Evolutionary conservation across 2,797 vertebrate species (phyloP).

Genomic region (Sebastes kiyomatsui): DNA sequence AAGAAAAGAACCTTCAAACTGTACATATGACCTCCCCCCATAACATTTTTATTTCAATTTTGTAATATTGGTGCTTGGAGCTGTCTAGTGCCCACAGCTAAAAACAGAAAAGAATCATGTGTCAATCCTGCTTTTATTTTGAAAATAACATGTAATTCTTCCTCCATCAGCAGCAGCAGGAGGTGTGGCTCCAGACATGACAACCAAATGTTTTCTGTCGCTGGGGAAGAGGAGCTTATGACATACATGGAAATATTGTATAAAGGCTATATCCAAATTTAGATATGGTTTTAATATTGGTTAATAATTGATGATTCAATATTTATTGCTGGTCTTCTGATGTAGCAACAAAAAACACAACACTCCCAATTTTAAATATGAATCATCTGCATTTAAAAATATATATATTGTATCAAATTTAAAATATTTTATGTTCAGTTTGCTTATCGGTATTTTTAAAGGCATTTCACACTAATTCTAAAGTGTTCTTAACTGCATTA

Average conservation of each 20-base stretch:
- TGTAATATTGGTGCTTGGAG: too few relatives aligned
- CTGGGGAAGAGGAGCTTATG: not conserved
- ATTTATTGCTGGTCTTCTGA: not conserved
- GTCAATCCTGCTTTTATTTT: conserved; percentile 14
- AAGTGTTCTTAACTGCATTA: not conserved
- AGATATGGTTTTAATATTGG: not conserved
- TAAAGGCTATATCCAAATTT: not conserved
- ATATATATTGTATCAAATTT: not conserved
- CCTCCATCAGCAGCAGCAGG: not conserved
- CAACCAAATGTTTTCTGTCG: not conserved
- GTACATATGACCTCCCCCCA: not conserved
- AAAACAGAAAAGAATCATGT: not conserved
- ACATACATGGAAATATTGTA: not conserved
- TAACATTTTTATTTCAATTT: not conserved
- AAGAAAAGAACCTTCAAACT: not conserved
- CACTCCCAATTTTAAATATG: not conserved
- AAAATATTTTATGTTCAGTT: not conserved
- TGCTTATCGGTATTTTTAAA: not conserved
- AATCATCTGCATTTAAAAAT: not conserved
- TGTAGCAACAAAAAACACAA: not conserved
- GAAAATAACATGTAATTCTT: not conserved
- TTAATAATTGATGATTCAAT: not conserved
- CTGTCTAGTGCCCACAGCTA: not conserved
- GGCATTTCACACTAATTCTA: not conserved
- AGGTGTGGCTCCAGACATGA: conserved; percentile 36